Evolutionary conservation across 2,113 vertebrate species (phyloP).

Genomic region (Scalopus aquaticus): DNA sequence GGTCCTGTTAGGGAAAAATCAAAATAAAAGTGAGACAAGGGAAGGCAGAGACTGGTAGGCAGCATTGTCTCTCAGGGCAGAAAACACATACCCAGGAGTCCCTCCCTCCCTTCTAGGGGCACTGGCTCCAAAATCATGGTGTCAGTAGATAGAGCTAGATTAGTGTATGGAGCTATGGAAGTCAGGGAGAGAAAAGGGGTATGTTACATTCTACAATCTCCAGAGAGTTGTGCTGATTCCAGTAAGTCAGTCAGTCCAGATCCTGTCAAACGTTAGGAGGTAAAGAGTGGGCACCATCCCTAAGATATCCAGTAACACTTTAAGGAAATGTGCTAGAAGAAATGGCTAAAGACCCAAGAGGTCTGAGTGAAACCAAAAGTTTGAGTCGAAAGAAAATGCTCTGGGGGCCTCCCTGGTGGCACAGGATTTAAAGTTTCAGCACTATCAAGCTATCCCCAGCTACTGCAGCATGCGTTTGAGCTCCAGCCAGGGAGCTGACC

Average conservation of each 20-base stretch:
- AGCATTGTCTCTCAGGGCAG: background rate
- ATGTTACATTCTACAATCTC: background rate
- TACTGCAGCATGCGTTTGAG: no score
- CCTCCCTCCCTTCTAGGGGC: background rate
- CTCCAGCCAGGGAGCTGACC: no score
- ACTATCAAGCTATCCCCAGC: background rate
- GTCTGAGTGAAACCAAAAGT: constrained; percentile 29
- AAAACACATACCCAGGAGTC: background rate
- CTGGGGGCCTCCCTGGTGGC: no score
- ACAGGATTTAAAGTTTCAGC: no score
- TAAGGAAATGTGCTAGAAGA: background rate
- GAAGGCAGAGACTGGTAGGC: background rate
- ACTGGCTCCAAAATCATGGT: background rate
- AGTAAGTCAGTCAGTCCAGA: background rate
- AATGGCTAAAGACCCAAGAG: background rate
- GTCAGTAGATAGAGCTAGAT: background rate
- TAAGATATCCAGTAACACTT: background rate
- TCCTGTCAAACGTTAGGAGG: background rate
- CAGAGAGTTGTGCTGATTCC: background rate
- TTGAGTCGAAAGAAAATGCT: background rate
- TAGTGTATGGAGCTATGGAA: background rate
- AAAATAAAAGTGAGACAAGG: background rate
- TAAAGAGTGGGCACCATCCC: background rate
- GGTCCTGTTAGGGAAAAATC: background rate
- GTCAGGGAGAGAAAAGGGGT: background rate